Evolutionary conservation across 2,888 invertebrate genomes (phyloP), one percentile per base, ranked within the genome.

Genomic region (Troides oblongomaculatus): DNA sequence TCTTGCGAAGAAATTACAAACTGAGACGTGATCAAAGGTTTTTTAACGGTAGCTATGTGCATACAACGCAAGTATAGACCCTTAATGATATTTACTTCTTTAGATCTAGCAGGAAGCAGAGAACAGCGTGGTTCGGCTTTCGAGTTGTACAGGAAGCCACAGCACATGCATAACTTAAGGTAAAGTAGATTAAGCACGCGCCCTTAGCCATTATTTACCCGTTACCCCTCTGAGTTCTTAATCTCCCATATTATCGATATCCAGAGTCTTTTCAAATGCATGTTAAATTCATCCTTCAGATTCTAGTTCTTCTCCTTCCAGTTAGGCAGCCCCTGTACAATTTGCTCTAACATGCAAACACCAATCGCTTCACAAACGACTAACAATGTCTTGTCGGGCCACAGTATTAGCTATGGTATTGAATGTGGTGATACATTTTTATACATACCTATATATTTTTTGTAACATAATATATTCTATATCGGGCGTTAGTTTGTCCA

Each of bases 101-200:
- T 62, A 87, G 94, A 94, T 86, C 92, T 98, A 83, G 97, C 97
- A 66, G 97, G 97, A 64, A 96, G 97, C 80, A 94, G 97, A 78
- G 98, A 98, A 83, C 97, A 98, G 82, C 93, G 98, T 68, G 98
- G 98, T 43, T 98, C 98, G 74, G 98, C 98, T n/a, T 98, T 98
- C 85, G 98, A 98, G 88, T 93, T 98, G 73, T 98, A 98, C 86
- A 95, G 97, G 75, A 98, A 98, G 88, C 98, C 98, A 14, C 95
- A 97, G 82, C 95, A 95, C 86, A 96, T 96, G 94, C 96, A 96
- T 86, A 96, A 96, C 81, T 89, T 96, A 87, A 96, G 96, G 96
- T 96, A 93, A 92, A 89, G 63, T 73, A 62, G 71, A 23, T 57
- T 70, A 67, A 60, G 63, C n/a, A 57, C 63, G 60, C 66, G 18